phyloP scores from a whole-genome alignment of 30 jellyfish, hydroid and myxozoan genomes.

The Aurelia aurita complex sp. Pacific region DNA sequence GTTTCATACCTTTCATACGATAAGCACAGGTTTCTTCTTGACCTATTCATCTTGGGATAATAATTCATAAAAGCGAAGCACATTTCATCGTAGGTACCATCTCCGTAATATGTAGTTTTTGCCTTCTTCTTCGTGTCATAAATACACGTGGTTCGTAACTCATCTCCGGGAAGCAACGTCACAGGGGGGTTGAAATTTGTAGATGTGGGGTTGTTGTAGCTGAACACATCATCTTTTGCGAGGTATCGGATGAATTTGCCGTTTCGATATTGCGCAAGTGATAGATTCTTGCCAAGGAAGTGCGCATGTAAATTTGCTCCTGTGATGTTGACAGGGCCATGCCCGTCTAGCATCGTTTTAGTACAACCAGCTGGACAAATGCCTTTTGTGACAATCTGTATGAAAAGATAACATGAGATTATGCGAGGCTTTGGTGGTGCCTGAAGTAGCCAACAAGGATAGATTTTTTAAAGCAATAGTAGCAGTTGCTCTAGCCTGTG shows the following conservation, averaged over 20 bases:
- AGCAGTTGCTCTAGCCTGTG: too few relatives aligned
- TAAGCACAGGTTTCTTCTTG: constrained; percentile 21
- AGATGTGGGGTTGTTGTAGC: constrained; percentile 51
- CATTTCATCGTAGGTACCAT: constrained; percentile 72
- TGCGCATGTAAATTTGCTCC: constrained; percentile 56
- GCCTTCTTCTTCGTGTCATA: constrained; percentile 33
- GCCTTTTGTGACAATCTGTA: constrained; percentile 27
- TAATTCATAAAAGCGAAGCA: constrained; percentile 59
- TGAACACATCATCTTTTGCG: constrained; percentile 59
- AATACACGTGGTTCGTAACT: constrained; percentile 53
- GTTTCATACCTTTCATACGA: constrained; percentile 47
- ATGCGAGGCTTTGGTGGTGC: too few relatives aligned
- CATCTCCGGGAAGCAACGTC: constrained; percentile 55
- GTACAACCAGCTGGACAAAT: constrained; percentile 53
- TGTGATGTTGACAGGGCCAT: constrained; percentile 35
- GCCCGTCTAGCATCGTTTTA: constrained; percentile 2
- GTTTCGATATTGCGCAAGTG: constrained; percentile 50
- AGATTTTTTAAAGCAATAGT: too few relatives aligned
- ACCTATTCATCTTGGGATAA: constrained; percentile 28
- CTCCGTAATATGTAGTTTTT: constrained; percentile 54
- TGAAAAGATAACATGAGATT: too few relatives aligned
- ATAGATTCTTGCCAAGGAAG: constrained; percentile 42
- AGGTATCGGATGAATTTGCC: constrained; percentile 47
- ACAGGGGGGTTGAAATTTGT: constrained; percentile 40
- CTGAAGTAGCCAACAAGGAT: too few relatives aligned